Base-by-base conservation (phyloP, 2,888 invertebrate genomes). In the Ernsta delagoae region DNA sequence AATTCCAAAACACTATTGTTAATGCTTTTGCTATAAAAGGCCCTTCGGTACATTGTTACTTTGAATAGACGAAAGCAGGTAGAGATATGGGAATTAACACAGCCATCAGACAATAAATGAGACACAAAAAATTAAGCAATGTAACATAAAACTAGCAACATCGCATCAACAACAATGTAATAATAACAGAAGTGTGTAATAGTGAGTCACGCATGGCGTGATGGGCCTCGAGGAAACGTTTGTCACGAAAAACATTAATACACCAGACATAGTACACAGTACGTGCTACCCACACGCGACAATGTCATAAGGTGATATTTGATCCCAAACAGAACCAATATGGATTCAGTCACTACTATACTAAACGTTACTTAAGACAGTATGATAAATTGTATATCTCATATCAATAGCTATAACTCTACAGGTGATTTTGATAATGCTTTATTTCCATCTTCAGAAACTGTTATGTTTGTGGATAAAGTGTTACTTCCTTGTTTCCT, bases 161-260 rank as follows among this genome's bases (percentile, higher is more conserved):
- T 34, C 56, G 56, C 34, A 56, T 56, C 34, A 56, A 56, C n/a
- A 41, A 24, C 11, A 56, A 4, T n/a, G 9, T 57, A 57, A 66
- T 57, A 57, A 66, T 50, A 83, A 82, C 79, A 82, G 80, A 83
- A 83, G 78, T 78, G 79, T 80, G 79, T 75, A 81, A 77, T 74
- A 75, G 77, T 88, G 87, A 89, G 84, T 90, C 89, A 89, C 81
- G 82, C 83, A 81, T 84, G 80, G 81, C 83, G 78, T 83, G 86
- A 84, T 86, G 80, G 80, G 80, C 82, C 77, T 74, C 75, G 78
- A 84, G 83, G 83, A 86, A 86, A 83, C 77, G 79, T 82, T 86
- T 84, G 86, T 84, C 85, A 88, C 84, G 83, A 86, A 83, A 85
- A 82, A 83, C 79, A 79, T 80, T 81, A 80, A 81, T 80, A 75